These are phyloP conservation scores for Mesorhabditis sp. DNA, from an alignment of 2,888 invertebrate genomes.

Conservation along the genomic window DNA sequence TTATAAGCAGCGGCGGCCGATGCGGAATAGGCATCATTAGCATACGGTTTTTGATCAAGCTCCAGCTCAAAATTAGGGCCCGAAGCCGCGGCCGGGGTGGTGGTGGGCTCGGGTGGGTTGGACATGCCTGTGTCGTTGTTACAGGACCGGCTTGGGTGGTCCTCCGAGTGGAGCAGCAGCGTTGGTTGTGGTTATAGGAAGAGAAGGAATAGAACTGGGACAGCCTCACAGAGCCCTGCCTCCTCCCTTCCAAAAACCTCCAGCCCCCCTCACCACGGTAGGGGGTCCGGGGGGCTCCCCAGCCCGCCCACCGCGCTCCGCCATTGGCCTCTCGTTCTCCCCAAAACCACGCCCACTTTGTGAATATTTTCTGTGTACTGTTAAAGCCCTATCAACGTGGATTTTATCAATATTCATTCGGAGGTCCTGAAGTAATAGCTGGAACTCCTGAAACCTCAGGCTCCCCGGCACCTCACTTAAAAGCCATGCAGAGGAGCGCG, in stretches of 20 bases:
- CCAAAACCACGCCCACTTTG: conserved; percentile 1
- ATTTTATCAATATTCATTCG: too few relatives aligned
- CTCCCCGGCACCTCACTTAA: too few relatives aligned
- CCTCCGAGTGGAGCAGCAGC: background rate
- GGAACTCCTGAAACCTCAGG: too few relatives aligned
- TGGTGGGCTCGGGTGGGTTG: background rate
- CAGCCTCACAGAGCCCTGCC: too few relatives aligned
- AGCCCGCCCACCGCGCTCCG: background rate
- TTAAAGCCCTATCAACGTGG: too few relatives aligned
- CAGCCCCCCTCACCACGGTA: background rate
- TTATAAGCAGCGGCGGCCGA: background rate
- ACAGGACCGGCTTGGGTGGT: background rate
- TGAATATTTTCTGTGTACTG: background rate
- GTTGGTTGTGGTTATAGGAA: background rate
- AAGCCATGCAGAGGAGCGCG: background rate
- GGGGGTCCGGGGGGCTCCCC: background rate
- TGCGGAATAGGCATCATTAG: background rate
- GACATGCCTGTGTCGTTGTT: background rate
- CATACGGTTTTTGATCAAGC: background rate
- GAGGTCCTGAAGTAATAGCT: too few relatives aligned
- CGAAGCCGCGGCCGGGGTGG: background rate
- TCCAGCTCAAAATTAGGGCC: background rate
- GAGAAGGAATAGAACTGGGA: background rate
- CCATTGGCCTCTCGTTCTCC: conserved; percentile 4
- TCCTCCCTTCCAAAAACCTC: too few relatives aligned